These are phyloP conservation scores for Aplysina aerophoba DNA, from an alignment of 37 sponge, comb jelly and placozoan genomes.

Conservation along the genomic window DNA sequence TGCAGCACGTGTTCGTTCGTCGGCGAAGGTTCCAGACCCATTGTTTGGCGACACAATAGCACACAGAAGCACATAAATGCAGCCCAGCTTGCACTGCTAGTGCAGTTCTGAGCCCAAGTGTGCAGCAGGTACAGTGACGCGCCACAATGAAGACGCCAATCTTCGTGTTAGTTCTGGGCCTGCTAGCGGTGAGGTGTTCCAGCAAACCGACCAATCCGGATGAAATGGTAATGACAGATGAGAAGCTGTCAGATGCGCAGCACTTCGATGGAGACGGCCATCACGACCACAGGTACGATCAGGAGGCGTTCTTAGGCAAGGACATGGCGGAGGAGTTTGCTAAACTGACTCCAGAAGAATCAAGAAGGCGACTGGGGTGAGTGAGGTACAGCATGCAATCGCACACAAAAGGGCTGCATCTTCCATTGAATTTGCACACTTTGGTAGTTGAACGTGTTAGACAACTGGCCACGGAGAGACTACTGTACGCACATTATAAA, in stretches of 20 bases:
- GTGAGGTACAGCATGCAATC: neutral
- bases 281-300: constrained; percentile 82
- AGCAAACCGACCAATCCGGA: constrained; percentile 15
- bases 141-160: neutral
- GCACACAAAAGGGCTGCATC: too few relatives aligned
- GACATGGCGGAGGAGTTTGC: constrained; percentile 83
- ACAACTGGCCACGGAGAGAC: too few relatives aligned
- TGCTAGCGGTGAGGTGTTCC: neutral
- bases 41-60: neutral
- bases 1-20: constrained; percentile 13
- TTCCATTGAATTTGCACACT: too few relatives aligned
- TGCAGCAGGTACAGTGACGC: too few relatives aligned
- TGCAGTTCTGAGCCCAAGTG: neutral
- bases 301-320: constrained; percentile 93
- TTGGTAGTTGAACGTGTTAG: too few relatives aligned
- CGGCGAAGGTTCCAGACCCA: constrained; percentile 19
- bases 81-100: neutral
- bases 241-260: constrained; percentile 56
- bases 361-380: constrained; percentile 58
- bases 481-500: too few relatives aligned
- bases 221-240: neutral
- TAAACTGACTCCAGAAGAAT: constrained; percentile 78
- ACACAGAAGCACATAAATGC: neutral
- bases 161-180: neutral
- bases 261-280: constrained; percentile 50